phyloP scores from a whole-genome alignment of 1,140 invertebrate genomes.

The Trachymyrmex cornetzi region DNA sequence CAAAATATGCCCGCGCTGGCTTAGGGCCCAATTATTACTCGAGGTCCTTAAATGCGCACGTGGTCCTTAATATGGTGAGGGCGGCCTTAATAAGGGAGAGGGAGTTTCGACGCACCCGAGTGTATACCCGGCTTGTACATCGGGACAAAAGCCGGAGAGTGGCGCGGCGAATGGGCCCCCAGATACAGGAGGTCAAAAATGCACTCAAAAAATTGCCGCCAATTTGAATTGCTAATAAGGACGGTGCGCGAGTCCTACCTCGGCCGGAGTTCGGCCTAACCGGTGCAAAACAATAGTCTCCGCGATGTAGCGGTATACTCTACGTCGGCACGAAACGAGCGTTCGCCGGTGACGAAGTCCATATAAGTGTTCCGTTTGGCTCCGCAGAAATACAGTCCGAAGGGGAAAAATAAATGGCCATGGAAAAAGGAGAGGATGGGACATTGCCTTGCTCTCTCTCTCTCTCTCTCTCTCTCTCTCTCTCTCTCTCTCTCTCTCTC shows the following conservation, averaged over 20 bases:
- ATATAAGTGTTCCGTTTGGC: slow-evolving; percentile 86
- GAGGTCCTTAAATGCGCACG: slow-evolving; percentile 60
- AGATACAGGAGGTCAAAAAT: slow-evolving; percentile 88
- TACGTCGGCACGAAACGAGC: slow-evolving; percentile 78
- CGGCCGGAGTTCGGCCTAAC: slow-evolving; percentile 75
- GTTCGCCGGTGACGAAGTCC: slow-evolving; percentile 84
- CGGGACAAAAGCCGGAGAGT: slow-evolving; percentile 76
- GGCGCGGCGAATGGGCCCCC: slow-evolving; percentile 76
- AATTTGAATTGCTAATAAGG: slow-evolving; percentile 87
- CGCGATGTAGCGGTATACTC: slow-evolving; percentile 84
- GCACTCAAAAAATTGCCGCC: slow-evolving; percentile 87
- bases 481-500: background rate
- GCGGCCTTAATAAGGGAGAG: slow-evolving; percentile 86
- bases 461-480: no score
- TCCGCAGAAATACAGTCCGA: slow-evolving; percentile 84
- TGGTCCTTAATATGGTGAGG: slow-evolving; percentile 86
- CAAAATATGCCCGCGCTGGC: background rate
- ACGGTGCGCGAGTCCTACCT: slow-evolving; percentile 74
- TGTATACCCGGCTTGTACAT: slow-evolving; percentile 66
- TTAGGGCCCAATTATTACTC: slow-evolving; percentile 79
- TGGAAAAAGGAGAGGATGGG: slow-evolving; percentile 70
- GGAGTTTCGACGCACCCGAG: slow-evolving; percentile 81
- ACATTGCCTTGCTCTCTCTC: slow-evolving; percentile 1
- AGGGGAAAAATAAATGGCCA: slow-evolving; percentile 83
- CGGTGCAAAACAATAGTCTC: slow-evolving; percentile 85